Percentiles rank a stretch among this genome's conserved stretches.
Evolutionary conservation across 2,797 vertebrate genomes (phyloP).

Genomic region (Vipera latastei): DNA sequence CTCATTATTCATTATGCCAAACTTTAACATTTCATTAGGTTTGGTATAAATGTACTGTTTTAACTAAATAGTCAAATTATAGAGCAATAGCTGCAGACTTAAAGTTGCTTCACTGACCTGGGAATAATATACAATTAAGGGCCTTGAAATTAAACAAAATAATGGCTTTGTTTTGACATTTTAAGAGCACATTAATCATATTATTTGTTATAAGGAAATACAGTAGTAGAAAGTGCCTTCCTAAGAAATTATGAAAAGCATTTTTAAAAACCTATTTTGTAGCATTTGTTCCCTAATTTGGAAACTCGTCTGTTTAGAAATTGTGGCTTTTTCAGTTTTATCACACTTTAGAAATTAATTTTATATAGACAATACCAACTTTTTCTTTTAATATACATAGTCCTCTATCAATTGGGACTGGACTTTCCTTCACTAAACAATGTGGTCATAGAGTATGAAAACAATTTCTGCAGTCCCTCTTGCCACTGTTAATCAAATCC

Average conservation of each 20-base stretch:
- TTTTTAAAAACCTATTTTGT: background rate
- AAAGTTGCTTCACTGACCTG: background rate
- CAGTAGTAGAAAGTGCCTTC: background rate
- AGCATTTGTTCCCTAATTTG: background rate
- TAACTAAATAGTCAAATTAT: background rate
- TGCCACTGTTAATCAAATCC: background rate
- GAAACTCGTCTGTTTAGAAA: background rate
- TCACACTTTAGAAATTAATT: background rate
- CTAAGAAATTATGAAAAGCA: background rate
- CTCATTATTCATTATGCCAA: constrained; percentile 10
- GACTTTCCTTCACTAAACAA: background rate
- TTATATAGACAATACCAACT: background rate
- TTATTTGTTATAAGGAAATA: background rate
- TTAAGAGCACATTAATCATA: background rate
- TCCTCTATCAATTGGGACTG: background rate
- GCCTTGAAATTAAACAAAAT: background rate
- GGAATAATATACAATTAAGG: background rate
- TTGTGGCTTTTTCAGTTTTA: background rate
- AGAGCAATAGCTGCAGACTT: background rate
- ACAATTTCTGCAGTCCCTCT: background rate
- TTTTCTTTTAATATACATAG: background rate
- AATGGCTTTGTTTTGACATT: background rate
- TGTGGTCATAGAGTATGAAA: background rate
- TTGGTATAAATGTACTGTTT: background rate
- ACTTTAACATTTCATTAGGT: background rate